These are phyloP conservation scores for Thecocarcelia acutangulata DNA, from an alignment of 2,888 invertebrate species.

Conservation along the genomic window DNA sequence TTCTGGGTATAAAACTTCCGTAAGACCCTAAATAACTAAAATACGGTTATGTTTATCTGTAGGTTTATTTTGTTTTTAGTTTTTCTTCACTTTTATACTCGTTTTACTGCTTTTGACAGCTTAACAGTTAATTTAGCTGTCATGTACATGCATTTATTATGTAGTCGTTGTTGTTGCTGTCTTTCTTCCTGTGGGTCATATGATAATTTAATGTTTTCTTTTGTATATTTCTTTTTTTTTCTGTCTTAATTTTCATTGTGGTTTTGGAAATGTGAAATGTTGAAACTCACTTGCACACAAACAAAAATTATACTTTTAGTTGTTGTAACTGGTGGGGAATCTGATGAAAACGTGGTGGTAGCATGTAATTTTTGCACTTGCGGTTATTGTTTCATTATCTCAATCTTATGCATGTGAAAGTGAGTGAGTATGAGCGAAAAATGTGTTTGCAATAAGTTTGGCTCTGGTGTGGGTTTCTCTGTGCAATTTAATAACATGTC, in stretches of 20 bases:
- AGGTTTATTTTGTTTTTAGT: slow-evolving; percentile 13
- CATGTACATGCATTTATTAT: slow-evolving; percentile 45
- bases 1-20: too few species aligned
- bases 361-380: slow-evolving; percentile 58
- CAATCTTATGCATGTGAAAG: slow-evolving; percentile 16
- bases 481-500: slow-evolving; percentile 28
- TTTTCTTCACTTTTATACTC: slow-evolving; percentile 30
- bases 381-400: slow-evolving; percentile 61
- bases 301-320: slow-evolving; percentile 2
- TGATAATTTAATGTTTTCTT: slow-evolving; percentile 50
- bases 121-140: slow-evolving; percentile 70
- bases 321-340: slow-evolving; percentile 16
- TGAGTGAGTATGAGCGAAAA: not conserved
- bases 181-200: slow-evolving; percentile 56
- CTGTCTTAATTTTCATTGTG: slow-evolving; percentile 36
- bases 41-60: not conserved
- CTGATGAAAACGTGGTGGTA: slow-evolving; percentile 26
- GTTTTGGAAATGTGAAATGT: slow-evolving; percentile 51
- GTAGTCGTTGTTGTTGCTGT: slow-evolving; percentile 8
- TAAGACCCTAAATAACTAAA: not conserved
- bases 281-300: not conserved
- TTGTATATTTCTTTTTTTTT: not conserved
- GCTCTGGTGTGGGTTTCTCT: not conserved
- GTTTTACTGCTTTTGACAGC: slow-evolving; percentile 67
- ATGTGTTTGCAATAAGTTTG: not conserved